Evolutionary conservation across 1,140 invertebrate genomes (phyloP).

Genomic region (Caenorhabditis remanei): DNA sequence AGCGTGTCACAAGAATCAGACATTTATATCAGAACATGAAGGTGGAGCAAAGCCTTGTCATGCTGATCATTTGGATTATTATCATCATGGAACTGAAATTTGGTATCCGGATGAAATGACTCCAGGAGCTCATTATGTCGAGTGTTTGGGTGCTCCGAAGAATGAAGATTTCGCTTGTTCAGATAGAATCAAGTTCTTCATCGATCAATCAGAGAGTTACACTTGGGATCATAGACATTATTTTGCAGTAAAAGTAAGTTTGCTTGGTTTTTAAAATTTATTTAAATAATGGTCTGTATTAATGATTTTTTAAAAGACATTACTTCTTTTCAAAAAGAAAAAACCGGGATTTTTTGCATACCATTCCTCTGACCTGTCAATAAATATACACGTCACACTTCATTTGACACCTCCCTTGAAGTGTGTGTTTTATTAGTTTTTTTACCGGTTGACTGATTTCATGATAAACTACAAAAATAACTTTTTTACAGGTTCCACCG

Average conservation of each 20-base stretch:
- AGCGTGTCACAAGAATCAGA: conserved; percentile 59
- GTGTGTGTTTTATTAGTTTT: too few relatives aligned
- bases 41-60: conserved; percentile 62
- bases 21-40: conserved; percentile 42
- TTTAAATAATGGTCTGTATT: background rate
- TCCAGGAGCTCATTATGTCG: conserved; percentile 62
- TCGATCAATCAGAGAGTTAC: conserved; percentile 61
- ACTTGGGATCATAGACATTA: conserved; percentile 67
- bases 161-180: conserved; percentile 68
- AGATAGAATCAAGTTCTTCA: conserved; percentile 64
- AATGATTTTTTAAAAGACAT: background rate
- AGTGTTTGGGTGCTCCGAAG: conserved; percentile 66
- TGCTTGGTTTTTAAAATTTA: background rate
- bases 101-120: conserved; percentile 66
- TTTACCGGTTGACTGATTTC: background rate
- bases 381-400: background rate
- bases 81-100: conserved; percentile 69
- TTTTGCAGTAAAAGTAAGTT: conserved; percentile 59
- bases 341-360: background rate
- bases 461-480: background rate
- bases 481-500: conserved; percentile 47
- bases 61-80: conserved; percentile 57
- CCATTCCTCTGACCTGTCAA: background rate
- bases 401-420: background rate
- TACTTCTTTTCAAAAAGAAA: background rate